Conservation (phyloP, 2,113 vertebrate genomes). For the Bufo bufo region DNA sequence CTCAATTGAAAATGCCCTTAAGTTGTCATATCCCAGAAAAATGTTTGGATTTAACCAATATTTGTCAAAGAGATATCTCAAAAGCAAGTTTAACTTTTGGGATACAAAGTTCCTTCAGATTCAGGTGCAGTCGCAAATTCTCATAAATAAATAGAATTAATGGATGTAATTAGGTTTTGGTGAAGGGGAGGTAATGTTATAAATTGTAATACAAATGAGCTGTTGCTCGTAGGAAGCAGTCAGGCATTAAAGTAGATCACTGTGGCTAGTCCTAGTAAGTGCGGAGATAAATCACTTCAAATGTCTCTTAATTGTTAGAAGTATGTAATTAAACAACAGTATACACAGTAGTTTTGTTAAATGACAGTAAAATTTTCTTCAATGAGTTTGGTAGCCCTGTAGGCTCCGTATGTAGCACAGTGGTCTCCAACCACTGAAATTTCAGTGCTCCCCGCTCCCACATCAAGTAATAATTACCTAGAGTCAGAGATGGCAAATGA, state of each 20-base stretch:
- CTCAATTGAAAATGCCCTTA: background rate
- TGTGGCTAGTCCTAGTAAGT: background rate
- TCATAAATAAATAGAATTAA: slow-evolving; percentile 17
- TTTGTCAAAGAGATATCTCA: too few species aligned
- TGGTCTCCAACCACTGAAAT: too few species aligned
- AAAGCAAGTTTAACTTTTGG: background rate
- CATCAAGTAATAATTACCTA: too few species aligned
- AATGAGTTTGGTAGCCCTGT: background rate
- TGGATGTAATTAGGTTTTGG: slow-evolving; percentile 6
- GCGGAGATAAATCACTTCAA: slow-evolving; percentile 2
- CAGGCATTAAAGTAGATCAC: slow-evolving; percentile 23
- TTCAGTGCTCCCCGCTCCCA: too few species aligned
- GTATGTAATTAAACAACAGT: slow-evolving; percentile 1
- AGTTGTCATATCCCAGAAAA: background rate
- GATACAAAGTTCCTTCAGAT: background rate
- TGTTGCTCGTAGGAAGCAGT: slow-evolving; percentile 12
- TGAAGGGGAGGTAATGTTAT: background rate
- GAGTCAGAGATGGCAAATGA: too few species aligned
- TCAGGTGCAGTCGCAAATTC: background rate
- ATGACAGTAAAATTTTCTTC: background rate
- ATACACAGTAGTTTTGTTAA: background rate
- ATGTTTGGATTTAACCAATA: background rate
- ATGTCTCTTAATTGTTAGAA: background rate
- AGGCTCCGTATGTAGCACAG: background rate
- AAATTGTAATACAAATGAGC: slow-evolving; percentile 6